Percentiles rank a stretch among this genome's conserved stretches.
Conservation (phyloP, 2,113 vertebrate genomes). For the Callopanchax toddi region DNA sequence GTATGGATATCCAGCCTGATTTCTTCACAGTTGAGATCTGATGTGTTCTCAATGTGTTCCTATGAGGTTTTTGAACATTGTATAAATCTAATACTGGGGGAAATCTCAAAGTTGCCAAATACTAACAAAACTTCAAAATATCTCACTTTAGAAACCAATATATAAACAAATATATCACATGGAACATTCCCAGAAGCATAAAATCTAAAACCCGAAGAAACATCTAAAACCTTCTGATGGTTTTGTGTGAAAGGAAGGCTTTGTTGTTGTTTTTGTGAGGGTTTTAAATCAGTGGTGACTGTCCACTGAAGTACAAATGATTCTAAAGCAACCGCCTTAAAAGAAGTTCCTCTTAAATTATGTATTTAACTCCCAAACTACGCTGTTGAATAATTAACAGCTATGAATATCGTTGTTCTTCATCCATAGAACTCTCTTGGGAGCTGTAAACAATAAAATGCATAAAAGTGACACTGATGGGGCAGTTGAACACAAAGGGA, state of each 20-base stretch:
- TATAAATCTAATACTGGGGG: no score
- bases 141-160: slow-evolving; percentile 7
- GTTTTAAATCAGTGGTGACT: slow-evolving; percentile 12
- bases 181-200: slow-evolving; percentile 6
- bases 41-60: no score
- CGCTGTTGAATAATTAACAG: slow-evolving; percentile 50
- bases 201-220: neutral
- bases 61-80: no score
- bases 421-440: slow-evolving; percentile 24
- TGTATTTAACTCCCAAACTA: slow-evolving; percentile 12
- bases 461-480: slow-evolving; percentile 35
- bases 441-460: slow-evolving; percentile 29
- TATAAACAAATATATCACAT: neutral
- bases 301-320: neutral
- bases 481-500: slow-evolving; percentile 32
- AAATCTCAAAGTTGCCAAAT: slow-evolving; percentile 1
- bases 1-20: no score
- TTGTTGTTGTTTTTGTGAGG: neutral
- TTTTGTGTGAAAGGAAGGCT: neutral
- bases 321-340: slow-evolving; percentile 3
- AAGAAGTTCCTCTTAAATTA: slow-evolving; percentile 7
- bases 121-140: slow-evolving; percentile 7
- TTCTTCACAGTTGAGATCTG: no score
- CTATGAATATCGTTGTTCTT: slow-evolving; percentile 41
- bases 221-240: no score